These are phyloP conservation scores for Scatophagus argus DNA, from an alignment of 2,113 vertebrate genomes.

Conservation along the genomic window DNA sequence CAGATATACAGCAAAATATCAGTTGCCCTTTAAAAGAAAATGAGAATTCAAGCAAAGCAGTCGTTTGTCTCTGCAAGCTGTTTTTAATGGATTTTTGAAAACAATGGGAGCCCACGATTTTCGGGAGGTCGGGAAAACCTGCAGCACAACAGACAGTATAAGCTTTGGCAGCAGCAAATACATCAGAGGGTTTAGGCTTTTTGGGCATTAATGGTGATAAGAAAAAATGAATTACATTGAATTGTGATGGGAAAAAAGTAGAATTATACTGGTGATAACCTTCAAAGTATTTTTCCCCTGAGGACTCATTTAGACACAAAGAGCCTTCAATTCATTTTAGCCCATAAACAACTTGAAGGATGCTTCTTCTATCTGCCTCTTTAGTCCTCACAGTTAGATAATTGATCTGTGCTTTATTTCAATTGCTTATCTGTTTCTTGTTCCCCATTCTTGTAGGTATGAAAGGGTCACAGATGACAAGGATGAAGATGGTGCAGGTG, in stretches of 20 bases:
- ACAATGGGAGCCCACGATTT: slow-evolving; percentile 57
- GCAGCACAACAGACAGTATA: slow-evolving; percentile 30
- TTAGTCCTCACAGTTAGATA: neutral
- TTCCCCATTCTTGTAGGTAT: slow-evolving; percentile 51
- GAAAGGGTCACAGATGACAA: slow-evolving; percentile 85
- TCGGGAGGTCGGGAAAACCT: slow-evolving; percentile 45
- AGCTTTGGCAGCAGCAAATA: slow-evolving; percentile 47
- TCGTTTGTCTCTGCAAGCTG: slow-evolving; percentile 66
- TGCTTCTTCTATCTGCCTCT: neutral
- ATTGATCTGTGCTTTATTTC: neutral
- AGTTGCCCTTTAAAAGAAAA: slow-evolving; percentile 73
- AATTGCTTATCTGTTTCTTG: neutral
- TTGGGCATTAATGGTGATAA: slow-evolving; percentile 34
- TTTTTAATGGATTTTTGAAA: slow-evolving; percentile 71
- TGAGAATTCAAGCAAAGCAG: slow-evolving; percentile 55
- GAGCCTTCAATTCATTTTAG: neutral
- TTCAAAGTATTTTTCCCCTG: slow-evolving; percentile 6
- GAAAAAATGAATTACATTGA: slow-evolving; percentile 22
- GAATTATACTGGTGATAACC: slow-evolving; percentile 23
- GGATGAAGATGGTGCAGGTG: slow-evolving; percentile 83
- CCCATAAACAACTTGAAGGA: slow-evolving; percentile 9
- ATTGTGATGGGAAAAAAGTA: slow-evolving; percentile 10
- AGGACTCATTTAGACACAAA: slow-evolving; percentile 9
- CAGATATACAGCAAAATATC: slow-evolving; percentile 58
- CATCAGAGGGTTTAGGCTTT: slow-evolving; percentile 28